phyloP scores from a whole-genome alignment of 2,113 vertebrate genomes.

The Jacana jacana region DNA sequence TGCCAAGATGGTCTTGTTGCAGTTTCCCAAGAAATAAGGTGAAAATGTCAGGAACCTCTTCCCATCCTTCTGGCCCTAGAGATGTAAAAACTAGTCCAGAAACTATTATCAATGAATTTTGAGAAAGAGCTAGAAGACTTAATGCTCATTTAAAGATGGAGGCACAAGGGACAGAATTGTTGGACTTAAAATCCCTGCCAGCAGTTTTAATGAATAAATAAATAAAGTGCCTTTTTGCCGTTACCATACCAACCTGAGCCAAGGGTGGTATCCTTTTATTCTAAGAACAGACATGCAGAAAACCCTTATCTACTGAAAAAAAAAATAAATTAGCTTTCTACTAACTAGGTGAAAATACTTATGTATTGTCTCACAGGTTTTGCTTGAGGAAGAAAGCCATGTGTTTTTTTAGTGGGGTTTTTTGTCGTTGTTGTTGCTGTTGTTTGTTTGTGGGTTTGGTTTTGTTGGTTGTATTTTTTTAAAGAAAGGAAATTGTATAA shows the following conservation, averaged over 20 bases:
- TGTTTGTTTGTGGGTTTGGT: too few relatives aligned
- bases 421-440: too few relatives aligned
- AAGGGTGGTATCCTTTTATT: background rate
- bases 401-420: too few relatives aligned
- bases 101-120: background rate
- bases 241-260: background rate
- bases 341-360: background rate
- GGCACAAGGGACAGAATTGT: background rate
- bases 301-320: background rate
- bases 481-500: background rate
- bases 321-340: background rate
- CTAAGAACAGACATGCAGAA: background rate
- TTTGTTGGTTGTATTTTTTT: too few relatives aligned
- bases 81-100: background rate
- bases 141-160: background rate
- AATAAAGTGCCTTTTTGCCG: rapidly evolving
- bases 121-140: background rate
- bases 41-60: background rate
- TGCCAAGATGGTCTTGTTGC: background rate
- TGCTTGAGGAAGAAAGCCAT: background rate
- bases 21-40: background rate
- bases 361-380: rapidly evolving
- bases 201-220: background rate
- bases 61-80: background rate
- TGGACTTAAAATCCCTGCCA: background rate